These are phyloP conservation scores for Candidula unifasciata DNA, from an alignment of 2,888 invertebrate species.

Conservation along the genomic window DNA sequence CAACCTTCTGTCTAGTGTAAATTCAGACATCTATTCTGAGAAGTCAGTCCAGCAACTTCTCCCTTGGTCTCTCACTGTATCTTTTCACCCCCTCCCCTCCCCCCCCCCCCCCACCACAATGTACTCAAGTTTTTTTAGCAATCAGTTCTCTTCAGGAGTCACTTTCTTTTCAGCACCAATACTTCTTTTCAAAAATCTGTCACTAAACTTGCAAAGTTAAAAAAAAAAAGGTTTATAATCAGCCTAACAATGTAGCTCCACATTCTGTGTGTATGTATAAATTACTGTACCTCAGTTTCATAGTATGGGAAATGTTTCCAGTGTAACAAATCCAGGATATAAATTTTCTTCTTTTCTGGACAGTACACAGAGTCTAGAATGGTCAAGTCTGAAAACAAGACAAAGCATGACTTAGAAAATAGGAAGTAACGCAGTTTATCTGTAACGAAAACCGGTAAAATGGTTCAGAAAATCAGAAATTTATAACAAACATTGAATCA, in stretches of 20 bases:
- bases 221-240: not conserved
- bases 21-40: too few species aligned
- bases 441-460: not conserved
- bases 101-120: too few species aligned
- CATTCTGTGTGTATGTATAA: not conserved
- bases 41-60: too few species aligned
- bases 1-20: too few species aligned
- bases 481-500: too few species aligned
- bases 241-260: not conserved
- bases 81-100: too few species aligned
- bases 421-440: not conserved
- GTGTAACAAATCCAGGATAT: slow-evolving; percentile 51
- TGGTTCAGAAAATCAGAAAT: not conserved
- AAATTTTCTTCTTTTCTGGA: slow-evolving; percentile 44
- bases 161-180: too few species aligned
- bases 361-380: slow-evolving; percentile 51
- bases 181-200: too few species aligned
- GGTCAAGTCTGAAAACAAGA: slow-evolving; percentile 46
- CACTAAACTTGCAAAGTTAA: not conserved
- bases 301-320: slow-evolving; percentile 55
- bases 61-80: too few species aligned
- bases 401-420: not conserved
- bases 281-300: slow-evolving; percentile 47
- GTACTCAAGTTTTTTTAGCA: too few species aligned
- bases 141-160: too few species aligned